phyloP scores from a whole-genome alignment of 2,113 vertebrate species.

The Pipa parva region DNA sequence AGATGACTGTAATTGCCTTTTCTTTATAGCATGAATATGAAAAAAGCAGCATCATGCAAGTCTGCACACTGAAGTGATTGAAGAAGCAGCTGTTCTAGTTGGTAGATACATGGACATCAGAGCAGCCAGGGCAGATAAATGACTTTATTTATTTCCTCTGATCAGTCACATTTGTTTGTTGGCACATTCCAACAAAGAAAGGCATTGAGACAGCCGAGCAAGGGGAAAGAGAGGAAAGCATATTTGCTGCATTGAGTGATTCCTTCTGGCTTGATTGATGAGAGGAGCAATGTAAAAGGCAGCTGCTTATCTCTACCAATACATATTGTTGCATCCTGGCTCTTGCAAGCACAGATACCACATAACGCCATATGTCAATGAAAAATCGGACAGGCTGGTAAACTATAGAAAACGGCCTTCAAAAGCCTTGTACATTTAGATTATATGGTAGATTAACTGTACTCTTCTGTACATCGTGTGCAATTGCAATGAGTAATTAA shows the following conservation, averaged over 20 bases:
- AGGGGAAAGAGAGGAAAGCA: conserved; percentile 28
- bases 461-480: conserved; percentile 37
- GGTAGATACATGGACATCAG: conserved; percentile 22
- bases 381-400: conserved; percentile 21
- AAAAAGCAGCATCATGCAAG: conserved; percentile 4
- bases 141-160: conserved; percentile 32
- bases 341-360: conserved; percentile 36
- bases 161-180: conserved; percentile 33
- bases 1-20: conserved; percentile 3
- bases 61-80: conserved; percentile 12
- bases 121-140: conserved; percentile 41
- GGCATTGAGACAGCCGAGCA: conserved; percentile 32
- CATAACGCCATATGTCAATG: conserved; percentile 21
- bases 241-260: conserved; percentile 33
- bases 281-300: conserved; percentile 34
- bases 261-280: conserved; percentile 33
- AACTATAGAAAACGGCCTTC: conserved; percentile 31
- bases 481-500: conserved; percentile 45
- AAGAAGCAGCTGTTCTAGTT: conserved; percentile 25
- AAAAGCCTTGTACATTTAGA: conserved; percentile 44
- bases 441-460: conserved; percentile 37
- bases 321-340: conserved; percentile 6
- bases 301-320: conserved; percentile 42
- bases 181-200: conserved; percentile 42
- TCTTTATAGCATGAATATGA: conserved; percentile 7